Percentiles rank a stretch among this genome's conserved stretches.
Evolutionary conservation across 2,888 invertebrate genomes (phyloP).

Genomic region (Pterostichus niger): DNA sequence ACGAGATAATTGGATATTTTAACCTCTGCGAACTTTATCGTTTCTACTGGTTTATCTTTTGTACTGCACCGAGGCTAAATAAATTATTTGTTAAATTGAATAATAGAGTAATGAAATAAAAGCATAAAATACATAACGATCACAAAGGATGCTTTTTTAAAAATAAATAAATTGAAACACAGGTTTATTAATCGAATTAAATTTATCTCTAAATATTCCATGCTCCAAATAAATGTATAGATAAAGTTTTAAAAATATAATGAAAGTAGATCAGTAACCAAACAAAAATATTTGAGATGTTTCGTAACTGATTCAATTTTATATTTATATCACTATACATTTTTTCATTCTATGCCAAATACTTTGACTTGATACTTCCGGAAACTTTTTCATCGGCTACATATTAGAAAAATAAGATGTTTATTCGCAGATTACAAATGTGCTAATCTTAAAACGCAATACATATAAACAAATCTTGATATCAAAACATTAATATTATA

Average conservation of each 20-base stretch:
- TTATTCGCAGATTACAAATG: background rate
- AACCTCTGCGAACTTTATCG: constrained; percentile 1
- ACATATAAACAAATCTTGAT: background rate
- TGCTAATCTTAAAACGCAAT: constrained; percentile 11
- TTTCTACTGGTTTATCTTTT: constrained; percentile 28
- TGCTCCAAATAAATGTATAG: too few relatives aligned
- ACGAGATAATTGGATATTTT: constrained; percentile 18
- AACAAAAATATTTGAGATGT: constrained; percentile 3
- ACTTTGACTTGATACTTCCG: background rate
- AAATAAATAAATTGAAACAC: too few relatives aligned
- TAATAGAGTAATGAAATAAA: background rate
- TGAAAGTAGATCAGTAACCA: background rate
- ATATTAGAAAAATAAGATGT: background rate
- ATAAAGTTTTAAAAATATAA: background rate
- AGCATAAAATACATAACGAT: too few relatives aligned
- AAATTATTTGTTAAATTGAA: constrained; percentile 16
- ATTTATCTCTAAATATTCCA: background rate
- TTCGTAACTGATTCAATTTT: background rate
- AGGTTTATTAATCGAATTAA: background rate
- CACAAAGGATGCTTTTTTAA: background rate
- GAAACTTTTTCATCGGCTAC: background rate
- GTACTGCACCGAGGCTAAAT: constrained; percentile 12
- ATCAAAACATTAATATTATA: constrained; percentile 5
- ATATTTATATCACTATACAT: background rate
- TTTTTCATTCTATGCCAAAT: background rate